Conservation (phyloP, 2,113 vertebrate genomes). For the Sorex araneus region DNA sequence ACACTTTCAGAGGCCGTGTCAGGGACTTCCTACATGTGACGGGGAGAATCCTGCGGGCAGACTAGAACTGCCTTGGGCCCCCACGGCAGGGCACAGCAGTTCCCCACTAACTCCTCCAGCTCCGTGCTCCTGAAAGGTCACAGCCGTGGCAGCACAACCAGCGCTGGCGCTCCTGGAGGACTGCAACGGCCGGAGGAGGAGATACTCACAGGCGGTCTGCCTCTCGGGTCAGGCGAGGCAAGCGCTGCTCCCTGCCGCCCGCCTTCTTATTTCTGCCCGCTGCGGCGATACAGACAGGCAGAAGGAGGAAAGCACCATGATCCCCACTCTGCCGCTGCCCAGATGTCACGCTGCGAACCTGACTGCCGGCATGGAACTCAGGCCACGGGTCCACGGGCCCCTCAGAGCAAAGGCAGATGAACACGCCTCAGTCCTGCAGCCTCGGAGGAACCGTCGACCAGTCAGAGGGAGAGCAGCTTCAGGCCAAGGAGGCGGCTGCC, state of each 20-base stretch:
- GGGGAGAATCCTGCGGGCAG: too few relatives aligned
- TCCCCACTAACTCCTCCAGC: neutral
- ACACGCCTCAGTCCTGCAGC: conserved; percentile 5
- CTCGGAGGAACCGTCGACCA: conserved; percentile 60
- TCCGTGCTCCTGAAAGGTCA: neutral
- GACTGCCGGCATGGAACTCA: neutral
- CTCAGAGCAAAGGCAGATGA: conserved; percentile 13
- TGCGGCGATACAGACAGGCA: neutral
- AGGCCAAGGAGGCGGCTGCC: conserved; percentile 40
- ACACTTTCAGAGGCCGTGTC: neutral
- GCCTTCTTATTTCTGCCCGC: neutral
- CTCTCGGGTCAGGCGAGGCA: neutral
- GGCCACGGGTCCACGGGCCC: neutral
- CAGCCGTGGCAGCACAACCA: neutral
- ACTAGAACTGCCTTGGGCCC: neutral
- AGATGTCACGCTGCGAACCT: neutral
- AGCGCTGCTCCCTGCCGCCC: fast-evolving
- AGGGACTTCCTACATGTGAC: neutral
- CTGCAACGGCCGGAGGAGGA: fast-evolving
- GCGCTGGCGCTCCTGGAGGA: neutral
- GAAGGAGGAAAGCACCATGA: neutral
- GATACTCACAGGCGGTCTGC: neutral
- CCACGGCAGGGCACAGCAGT: neutral
- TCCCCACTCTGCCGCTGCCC: neutral
- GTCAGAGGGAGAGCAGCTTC: conserved; percentile 51